These are phyloP conservation scores for Dryococelus australis DNA, from an alignment of 2,888 invertebrate genomes.

Conservation along the genomic window DNA sequence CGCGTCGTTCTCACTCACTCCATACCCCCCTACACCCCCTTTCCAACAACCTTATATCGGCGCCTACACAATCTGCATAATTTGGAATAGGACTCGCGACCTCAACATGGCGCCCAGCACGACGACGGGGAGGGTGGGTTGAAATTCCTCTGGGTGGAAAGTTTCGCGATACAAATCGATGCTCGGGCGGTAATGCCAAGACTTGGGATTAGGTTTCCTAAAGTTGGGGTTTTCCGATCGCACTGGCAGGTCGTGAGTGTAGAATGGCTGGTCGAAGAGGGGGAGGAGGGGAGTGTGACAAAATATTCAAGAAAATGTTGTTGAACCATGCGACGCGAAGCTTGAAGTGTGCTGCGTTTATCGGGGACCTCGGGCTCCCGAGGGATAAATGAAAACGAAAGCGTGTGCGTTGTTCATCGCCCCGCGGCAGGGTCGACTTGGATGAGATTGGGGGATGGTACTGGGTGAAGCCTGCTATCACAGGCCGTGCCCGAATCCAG, in stretches of 20 bases:
- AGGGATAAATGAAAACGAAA: no score
- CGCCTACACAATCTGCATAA: background rate
- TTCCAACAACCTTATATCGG: no score
- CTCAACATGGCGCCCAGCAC: background rate
- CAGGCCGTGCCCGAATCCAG: no score
- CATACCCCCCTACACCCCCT: background rate
- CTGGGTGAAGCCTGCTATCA: no score
- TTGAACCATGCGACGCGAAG: background rate
- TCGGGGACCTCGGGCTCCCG: background rate
- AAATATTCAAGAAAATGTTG: background rate
- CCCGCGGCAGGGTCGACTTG: no score
- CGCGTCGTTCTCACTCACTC: background rate
- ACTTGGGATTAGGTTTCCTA: background rate
- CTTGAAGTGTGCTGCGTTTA: background rate
- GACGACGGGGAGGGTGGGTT: background rate
- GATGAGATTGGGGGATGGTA: no score
- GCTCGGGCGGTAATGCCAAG: background rate
- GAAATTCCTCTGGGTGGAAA: background rate
- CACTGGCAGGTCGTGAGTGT: background rate
- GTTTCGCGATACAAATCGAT: constrained; percentile 10
- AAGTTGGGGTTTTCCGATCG: background rate
- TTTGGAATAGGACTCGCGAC: background rate
- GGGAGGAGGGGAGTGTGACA: no score
- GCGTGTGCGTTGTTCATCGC: no score
- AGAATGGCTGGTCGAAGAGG: no score